Evolutionary conservation across 2,113 vertebrate species (phyloP), one percentile per base, ranked within the genome.

Genomic region (Galeopterus variegatus): DNA sequence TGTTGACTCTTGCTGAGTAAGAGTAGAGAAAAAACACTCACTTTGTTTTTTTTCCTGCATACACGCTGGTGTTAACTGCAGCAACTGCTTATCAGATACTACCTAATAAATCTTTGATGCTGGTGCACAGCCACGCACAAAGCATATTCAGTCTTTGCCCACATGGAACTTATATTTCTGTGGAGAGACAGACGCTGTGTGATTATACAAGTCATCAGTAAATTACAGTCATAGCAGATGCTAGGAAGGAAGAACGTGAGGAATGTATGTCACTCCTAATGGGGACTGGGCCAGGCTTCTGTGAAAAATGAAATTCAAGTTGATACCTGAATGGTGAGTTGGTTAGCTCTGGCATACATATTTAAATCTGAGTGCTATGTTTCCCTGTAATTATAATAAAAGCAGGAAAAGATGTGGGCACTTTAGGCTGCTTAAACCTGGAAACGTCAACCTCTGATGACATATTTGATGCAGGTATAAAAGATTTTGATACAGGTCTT

Each of bases 141-240:
- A n/a, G 31, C 15, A 3, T 10, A 36, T 17, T 48, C 26, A 3
- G 7, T 48, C 6, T 7, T 76, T 84, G 26, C 26, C 58, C 58
- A 50, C 52, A 1, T 2, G 31, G 31, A 56, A 24, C 62, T 85
- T 64, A 0, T 0, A 26, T 80, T 75, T 52, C 72, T 3, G 0
- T 18, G 60, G 60, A 80, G 48, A 90, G 64, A 36, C 8, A 94
- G 70, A n/a, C 45, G n/a, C 17, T 19, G 36, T 76, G 23, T 33
- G 36, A 56, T 60, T 36, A 41, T 19, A 33, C 2, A 23, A 11
- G 23, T 85, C 18, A 80, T 69, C 24, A 65, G 64, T 52, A 50
- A 80, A 67, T 50, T 21, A 24, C 45, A 31, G 0, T 41, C 0
- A 0, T 14, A 17, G 41, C 24, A 10, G 64, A 50, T 5, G 23